Conservation (phyloP, 2,113 vertebrate genomes). For the Herpailurus yagouaroundi region DNA sequence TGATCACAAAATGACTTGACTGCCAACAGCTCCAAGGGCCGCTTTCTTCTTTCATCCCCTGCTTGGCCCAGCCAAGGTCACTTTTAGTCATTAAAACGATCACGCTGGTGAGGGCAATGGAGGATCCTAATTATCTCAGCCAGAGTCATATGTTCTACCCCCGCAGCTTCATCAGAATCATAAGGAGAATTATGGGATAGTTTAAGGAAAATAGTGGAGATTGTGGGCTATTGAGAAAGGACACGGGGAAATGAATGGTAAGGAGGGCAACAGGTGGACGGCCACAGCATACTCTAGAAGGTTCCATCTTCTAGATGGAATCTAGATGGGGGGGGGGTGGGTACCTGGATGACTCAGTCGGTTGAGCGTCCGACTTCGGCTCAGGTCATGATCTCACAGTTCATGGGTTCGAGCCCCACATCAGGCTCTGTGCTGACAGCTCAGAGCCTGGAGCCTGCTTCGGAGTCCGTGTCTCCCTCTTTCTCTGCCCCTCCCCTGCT, state of each 20-base stretch:
- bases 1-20: not conserved
- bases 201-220: not conserved
- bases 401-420: too few relatives aligned
- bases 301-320: too few relatives aligned
- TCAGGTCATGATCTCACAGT: too few relatives aligned
- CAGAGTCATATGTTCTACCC: not conserved
- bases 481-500: too few relatives aligned
- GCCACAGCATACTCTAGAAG: not conserved
- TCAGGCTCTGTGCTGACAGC: too few relatives aligned
- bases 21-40: not conserved
- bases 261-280: too few relatives aligned
- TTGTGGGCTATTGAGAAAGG: not conserved
- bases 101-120: not conserved
- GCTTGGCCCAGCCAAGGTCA: not conserved
- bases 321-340: too few relatives aligned
- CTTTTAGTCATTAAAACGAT: not conserved
- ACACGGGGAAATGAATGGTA: too few relatives aligned
- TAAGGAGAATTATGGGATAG: not conserved
- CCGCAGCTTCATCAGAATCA: not conserved
- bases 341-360: too few relatives aligned
- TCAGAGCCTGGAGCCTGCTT: too few relatives aligned
- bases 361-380: too few relatives aligned
- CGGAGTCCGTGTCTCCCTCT: too few relatives aligned
- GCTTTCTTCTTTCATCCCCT: not conserved
- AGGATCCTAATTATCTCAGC: not conserved